Evolutionary conservation across 1,140 invertebrate genomes (phyloP).

Genomic region (Periplaneta americana): DNA sequence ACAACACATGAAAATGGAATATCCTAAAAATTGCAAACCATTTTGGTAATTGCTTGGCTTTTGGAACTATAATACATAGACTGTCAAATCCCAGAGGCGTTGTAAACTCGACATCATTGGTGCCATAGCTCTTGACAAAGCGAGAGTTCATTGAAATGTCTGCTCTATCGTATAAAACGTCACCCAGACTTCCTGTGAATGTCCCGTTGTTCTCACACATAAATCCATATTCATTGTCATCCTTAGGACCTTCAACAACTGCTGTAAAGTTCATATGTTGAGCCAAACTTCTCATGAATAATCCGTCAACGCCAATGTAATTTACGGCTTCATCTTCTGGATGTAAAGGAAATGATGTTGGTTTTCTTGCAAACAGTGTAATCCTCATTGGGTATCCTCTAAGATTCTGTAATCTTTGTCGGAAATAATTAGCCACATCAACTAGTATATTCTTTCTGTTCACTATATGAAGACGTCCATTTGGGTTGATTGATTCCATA

Average conservation of each 20-base stretch:
- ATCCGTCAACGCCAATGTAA: background rate
- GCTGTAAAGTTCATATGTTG: constrained; percentile 2
- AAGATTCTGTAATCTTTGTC: constrained; percentile 21
- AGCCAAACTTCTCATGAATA: background rate
- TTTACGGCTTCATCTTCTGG: background rate
- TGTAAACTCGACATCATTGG: constrained; percentile 31
- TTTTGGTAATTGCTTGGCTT: constrained; percentile 34
- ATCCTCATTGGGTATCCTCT: constrained; percentile 31
- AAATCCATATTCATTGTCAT: constrained; percentile 27
- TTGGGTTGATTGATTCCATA: background rate
- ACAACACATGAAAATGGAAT: constrained; percentile 23
- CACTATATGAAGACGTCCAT: background rate
- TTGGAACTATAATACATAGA: constrained; percentile 37
- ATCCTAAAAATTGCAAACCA: constrained; percentile 36
- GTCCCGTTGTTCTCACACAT: constrained; percentile 28
- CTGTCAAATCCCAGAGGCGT: constrained; percentile 32
- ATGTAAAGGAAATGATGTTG: background rate
- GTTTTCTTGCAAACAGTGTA: constrained; percentile 27
- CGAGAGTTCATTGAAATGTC: constrained; percentile 36
- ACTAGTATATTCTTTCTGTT: background rate
- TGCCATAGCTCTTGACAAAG: constrained; percentile 35
- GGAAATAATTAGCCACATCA: background rate
- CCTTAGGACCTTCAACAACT: background rate
- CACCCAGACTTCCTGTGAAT: constrained; percentile 35
- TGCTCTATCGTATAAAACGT: constrained; percentile 29